phyloP scores from a whole-genome alignment of 2,888 invertebrate species.

The Resseliella maxima region DNA sequence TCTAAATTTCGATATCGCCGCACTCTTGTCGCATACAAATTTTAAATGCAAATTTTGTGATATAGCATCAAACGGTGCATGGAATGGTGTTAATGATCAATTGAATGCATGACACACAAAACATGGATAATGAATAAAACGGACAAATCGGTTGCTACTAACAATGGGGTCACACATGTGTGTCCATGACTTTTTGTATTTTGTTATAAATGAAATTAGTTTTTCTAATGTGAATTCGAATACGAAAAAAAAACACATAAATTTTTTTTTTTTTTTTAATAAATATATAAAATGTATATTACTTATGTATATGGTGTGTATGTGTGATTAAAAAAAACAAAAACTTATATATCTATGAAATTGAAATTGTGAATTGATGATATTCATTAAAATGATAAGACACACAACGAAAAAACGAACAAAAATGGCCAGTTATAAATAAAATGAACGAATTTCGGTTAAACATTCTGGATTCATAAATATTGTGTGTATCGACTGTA shows the following conservation, averaged over 20 bases:
- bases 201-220: neutral
- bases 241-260: neutral
- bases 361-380: slow-evolving; percentile 49
- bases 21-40: neutral
- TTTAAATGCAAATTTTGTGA: slow-evolving; percentile 37
- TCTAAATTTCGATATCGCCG: neutral
- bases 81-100: slow-evolving; percentile 44
- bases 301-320: slow-evolving; percentile 16
- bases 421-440: neutral
- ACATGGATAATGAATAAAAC: slow-evolving; percentile 44
- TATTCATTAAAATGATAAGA: neutral
- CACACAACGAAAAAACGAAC: neutral
- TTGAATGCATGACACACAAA: slow-evolving; percentile 40
- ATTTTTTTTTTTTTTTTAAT: too few species aligned
- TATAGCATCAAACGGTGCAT: neutral
- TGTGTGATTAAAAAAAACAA: too few species aligned
- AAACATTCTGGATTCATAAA: neutral
- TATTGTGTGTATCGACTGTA: neutral
- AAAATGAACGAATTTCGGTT: neutral
- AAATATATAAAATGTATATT: neutral
- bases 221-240: neutral
- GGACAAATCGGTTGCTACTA: neutral
- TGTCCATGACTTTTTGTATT: neutral
- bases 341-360: slow-evolving; percentile 30
- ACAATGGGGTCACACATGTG: neutral